Evolutionary conservation across 1,140 invertebrate species (phyloP), one percentile per base, ranked within the genome.

Genomic region (roundworm (Caenorhabditis elegans)): DNA sequence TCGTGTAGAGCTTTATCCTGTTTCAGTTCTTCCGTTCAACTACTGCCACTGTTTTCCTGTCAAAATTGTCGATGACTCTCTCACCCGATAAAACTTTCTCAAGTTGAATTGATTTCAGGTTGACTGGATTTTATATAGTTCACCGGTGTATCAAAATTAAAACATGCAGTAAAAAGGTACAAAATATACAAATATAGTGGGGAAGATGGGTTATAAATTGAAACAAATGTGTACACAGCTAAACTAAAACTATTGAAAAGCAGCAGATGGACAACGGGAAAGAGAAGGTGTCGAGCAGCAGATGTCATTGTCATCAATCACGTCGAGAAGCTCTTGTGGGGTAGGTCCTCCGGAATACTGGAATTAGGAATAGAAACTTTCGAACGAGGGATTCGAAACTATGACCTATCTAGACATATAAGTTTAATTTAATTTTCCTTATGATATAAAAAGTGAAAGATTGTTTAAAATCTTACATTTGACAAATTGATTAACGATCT

Each of bases 291-390:
- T 83, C n/a, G 60, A 70, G 70, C 84, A 85, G 47, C 78, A 82
- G 36, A 87, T 79, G 24, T 98, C 96, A 92, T 95, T 98, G 86
- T 96, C 95, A 86, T 97, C 95, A 79, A 98, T 91, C 75, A 97
- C 91, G 47, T 94, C 93, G 82, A 98, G 93, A 81, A 98, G 91
- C 91, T 98, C 96, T 88, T 94, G 93, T 13, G 95, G 93, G 17
- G 94, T 94, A 65, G 96, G 96, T 49, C 96, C 96, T 2, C 51
- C 76, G 6, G 80, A 55, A n/a, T 31, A 46, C 86, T 95, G 95
- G 83, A 93, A 86, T 22, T 19, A 83, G 13, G 24, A 76, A 55
- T 39, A 31, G 2, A 49, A 86, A 31, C 19, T 77, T 46, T 28
- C 3, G 13, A 4, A 17, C 0, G 8, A 19, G 31, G 48, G 17